Percentiles rank a stretch among this genome's conserved stretches.
phyloP scores from a whole-genome alignment of 2,797 vertebrate species.

The Clarias laeviceps region DNA sequence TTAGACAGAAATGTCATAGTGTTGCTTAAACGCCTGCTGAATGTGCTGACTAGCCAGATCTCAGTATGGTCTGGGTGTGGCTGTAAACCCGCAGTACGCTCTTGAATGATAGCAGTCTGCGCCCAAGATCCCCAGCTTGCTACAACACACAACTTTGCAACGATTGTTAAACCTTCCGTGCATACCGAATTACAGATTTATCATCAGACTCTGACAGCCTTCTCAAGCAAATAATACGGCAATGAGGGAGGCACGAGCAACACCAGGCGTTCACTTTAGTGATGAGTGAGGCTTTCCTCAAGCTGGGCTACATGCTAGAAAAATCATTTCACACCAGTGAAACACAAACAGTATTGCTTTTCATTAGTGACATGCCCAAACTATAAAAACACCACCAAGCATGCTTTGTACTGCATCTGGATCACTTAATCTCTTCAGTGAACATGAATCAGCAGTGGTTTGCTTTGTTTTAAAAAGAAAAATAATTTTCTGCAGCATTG shows the following conservation, averaged over 20 bases:
- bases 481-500: background rate
- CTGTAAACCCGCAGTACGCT: background rate
- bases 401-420: background rate
- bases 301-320: too few species aligned
- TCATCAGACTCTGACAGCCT: background rate
- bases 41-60: slow-evolving; percentile 18
- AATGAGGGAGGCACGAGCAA: background rate
- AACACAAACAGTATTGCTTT: background rate
- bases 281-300: background rate
- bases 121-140: background rate
- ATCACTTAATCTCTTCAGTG: background rate
- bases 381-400: background rate
- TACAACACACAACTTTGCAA: background rate
- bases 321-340: too few species aligned
- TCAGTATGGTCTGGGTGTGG: background rate
- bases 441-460: background rate
- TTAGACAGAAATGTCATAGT: background rate
- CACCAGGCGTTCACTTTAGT: background rate
- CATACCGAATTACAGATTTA: background rate
- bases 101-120: background rate
- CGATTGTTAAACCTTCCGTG: background rate
- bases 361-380: background rate
- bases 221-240: background rate
- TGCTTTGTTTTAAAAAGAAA: background rate
- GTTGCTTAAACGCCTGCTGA: background rate